phyloP scores from a whole-genome alignment of 2,113 vertebrate species.

The Heloderma charlesbogerti region DNA sequence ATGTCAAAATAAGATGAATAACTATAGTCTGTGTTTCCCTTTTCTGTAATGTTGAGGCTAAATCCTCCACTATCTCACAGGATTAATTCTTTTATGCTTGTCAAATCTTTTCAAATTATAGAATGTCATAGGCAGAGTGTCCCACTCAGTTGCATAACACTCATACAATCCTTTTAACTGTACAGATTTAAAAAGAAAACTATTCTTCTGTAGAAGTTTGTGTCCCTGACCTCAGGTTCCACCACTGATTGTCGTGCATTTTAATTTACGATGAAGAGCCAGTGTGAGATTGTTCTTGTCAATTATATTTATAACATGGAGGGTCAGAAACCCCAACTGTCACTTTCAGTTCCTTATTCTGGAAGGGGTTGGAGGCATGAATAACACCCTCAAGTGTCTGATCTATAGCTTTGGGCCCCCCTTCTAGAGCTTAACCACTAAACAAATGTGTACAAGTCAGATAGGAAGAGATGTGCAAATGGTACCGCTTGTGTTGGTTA shows the following conservation, averaged over 20 bases:
- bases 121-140: not conserved
- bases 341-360: constrained; percentile 65
- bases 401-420: rapidly evolving
- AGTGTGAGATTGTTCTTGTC: not conserved
- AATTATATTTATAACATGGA: not conserved
- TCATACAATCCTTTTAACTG: not conserved
- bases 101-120: not conserved
- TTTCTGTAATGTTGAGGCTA: not conserved
- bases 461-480: not conserved
- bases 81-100: not conserved
- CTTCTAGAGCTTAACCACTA: not conserved
- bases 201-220: not conserved
- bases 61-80: not conserved
- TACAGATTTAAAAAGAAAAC: not conserved
- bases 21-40: not conserved
- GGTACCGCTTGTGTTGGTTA: not conserved
- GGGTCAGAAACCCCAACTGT: constrained; percentile 24
- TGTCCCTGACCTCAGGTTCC: not conserved
- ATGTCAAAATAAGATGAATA: not conserved
- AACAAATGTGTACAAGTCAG: constrained; percentile 7
- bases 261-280: not conserved
- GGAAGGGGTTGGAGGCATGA: not conserved
- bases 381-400: not conserved
- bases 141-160: not conserved
- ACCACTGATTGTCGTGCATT: not conserved